A percentile compares a stretch with the other conserved stretches of the same genome.
phyloP scores from a whole-genome alignment of 2,888 invertebrate species.

The Pristionchus mayeri region DNA sequence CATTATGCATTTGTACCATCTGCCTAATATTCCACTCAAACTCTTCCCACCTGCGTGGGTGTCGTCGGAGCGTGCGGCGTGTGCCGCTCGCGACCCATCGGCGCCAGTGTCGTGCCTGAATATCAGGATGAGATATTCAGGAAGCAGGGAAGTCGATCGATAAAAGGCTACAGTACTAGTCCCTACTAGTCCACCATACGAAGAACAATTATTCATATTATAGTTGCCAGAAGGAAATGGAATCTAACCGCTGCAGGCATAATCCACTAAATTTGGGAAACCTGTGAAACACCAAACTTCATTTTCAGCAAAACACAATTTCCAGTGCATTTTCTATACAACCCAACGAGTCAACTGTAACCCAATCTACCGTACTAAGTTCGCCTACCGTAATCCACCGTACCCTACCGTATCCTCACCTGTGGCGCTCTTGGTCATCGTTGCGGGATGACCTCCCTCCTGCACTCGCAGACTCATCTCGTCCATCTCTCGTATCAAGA shows the following conservation, averaged over 20 bases:
- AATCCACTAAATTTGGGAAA: no score
- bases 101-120: slow-evolving; percentile 38
- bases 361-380: neutral
- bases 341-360: neutral
- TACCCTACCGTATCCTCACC: slow-evolving; percentile 51
- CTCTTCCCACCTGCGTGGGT: slow-evolving; percentile 39
- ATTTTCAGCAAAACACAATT: no score
- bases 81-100: slow-evolving; percentile 39
- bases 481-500: slow-evolving; percentile 66
- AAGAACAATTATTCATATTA: no score
- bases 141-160: neutral
- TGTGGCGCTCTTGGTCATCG: slow-evolving; percentile 74
- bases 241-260: no score
- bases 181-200: no score
- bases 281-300: no score
- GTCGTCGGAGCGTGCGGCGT: slow-evolving; percentile 31
- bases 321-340: no score
- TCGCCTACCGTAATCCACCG: neutral
- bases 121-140: neutral
- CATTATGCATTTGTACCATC: no score
- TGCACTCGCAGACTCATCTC: slow-evolving; percentile 50
- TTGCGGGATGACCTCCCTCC: slow-evolving; percentile 31
- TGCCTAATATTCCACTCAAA: no score
- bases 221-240: no score
- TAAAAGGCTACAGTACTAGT: neutral